phyloP scores from a whole-genome alignment of 2,797 vertebrate genomes.

The Argentina silus region DNA sequence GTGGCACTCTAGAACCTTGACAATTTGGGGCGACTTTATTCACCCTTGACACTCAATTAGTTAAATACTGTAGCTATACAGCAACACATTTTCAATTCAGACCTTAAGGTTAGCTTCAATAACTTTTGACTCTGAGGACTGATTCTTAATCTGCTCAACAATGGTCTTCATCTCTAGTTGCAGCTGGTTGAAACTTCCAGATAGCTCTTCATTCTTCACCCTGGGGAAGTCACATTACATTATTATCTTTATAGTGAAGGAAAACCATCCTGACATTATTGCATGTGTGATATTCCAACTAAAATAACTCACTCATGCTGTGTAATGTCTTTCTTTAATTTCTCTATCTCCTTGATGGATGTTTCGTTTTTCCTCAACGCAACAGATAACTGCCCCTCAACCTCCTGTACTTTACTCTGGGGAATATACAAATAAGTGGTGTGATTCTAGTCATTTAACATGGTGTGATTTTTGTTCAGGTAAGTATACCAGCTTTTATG shows the following conservation, averaged over 20 bases:
- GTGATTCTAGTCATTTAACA: too few species aligned
- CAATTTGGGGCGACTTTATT: too few species aligned
- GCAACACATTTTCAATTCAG: constrained; percentile 14
- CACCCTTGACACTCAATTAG: too few species aligned
- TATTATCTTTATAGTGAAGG: constrained; percentile 2
- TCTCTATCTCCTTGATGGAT: constrained; percentile 67
- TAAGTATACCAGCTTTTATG: not conserved
- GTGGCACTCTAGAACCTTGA: too few species aligned
- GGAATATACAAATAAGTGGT: constrained; percentile 3
- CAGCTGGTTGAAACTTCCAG: constrained; percentile 70
- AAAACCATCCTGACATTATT: constrained; percentile 1
- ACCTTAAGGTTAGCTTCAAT: constrained; percentile 76
- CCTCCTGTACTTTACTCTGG: constrained; percentile 77
- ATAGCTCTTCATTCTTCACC: constrained; percentile 76
- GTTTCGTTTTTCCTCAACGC: constrained; percentile 77
- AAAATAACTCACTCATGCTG: constrained; percentile 65
- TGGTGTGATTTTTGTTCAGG: not conserved
- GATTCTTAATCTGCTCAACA: constrained; percentile 68
- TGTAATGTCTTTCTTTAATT: constrained; percentile 63
- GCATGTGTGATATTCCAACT: constrained; percentile 10
- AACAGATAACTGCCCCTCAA: constrained; percentile 75
- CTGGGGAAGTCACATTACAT: constrained; percentile 63
- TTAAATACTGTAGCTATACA: not conserved
- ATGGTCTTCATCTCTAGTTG: constrained; percentile 79
- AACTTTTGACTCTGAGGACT: constrained; percentile 66